Percentiles rank a stretch among this genome's conserved stretches.
Evolutionary conservation across 2,797 vertebrate species (phyloP).

Genomic region (Bradypodion pumilum): DNA sequence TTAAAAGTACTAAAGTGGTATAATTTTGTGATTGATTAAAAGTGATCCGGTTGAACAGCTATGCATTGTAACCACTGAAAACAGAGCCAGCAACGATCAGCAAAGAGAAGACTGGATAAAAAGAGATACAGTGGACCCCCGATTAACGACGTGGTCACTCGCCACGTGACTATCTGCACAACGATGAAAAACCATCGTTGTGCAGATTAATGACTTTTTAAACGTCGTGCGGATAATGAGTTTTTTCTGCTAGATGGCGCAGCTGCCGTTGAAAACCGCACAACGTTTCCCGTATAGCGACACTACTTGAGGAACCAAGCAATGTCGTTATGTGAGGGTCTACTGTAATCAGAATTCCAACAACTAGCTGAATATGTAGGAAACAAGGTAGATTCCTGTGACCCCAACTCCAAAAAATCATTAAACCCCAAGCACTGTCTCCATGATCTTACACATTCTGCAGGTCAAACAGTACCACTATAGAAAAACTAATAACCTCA

Average conservation of each 20-base stretch:
- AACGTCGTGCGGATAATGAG: no score
- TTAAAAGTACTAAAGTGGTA: not conserved
- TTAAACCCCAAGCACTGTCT: not conserved
- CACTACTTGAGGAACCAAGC: no score
- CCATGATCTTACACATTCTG: no score
- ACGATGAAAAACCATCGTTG: no score
- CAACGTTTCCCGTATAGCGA: no score
- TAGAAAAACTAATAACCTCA: not conserved
- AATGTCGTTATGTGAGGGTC: no score
- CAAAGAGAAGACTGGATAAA: constrained; percentile 1
- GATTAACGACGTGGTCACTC: no score
- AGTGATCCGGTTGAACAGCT: not conserved
- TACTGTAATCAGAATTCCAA: not conserved
- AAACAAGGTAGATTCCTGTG: constrained; percentile 16
- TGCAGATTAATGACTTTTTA: no score
- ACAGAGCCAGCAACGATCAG: not conserved
- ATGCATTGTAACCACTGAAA: constrained; percentile 1
- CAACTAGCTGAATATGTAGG: constrained; percentile 15
- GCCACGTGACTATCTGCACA: no score
- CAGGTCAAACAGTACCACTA: not conserved
- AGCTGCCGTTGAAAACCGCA: no score
- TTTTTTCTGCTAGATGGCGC: no score
- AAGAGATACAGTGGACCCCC: no score
- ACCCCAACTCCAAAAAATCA: not conserved
- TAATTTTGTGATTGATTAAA: not conserved